A percentile compares a stretch with the other conserved stretches of the same genome.
These are phyloP conservation scores for Globia sparganii DNA, from an alignment of 2,888 invertebrate species.

Conservation along the genomic window DNA sequence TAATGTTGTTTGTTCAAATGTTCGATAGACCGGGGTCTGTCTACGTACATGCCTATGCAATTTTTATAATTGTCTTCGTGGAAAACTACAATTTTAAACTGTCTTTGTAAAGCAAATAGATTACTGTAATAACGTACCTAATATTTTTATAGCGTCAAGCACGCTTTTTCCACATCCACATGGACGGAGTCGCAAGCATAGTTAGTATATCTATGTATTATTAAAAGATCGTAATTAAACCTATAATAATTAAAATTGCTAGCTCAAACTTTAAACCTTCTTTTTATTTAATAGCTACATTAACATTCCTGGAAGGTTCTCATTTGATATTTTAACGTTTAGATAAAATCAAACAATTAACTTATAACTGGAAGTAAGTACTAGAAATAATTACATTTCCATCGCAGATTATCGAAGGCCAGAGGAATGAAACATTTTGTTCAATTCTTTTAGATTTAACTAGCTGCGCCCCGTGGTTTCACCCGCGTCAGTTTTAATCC, in stretches of 20 bases:
- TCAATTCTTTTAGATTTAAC: slow-evolving; percentile 44
- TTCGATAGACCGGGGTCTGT: background rate
- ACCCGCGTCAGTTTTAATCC: too few species aligned
- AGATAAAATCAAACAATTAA: slow-evolving; percentile 29
- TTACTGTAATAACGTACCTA: background rate
- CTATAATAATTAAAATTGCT: background rate
- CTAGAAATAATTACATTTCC: slow-evolving; percentile 13
- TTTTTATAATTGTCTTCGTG: background rate
- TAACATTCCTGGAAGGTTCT: slow-evolving; percentile 12
- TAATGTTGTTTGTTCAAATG: slow-evolving; percentile 21
- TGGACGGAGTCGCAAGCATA: too few species aligned
- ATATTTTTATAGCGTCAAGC: background rate
- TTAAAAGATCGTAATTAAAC: slow-evolving; percentile 8
- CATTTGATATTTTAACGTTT: slow-evolving; percentile 1
- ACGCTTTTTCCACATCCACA: background rate
- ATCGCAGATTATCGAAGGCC: background rate
- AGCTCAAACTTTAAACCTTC: background rate
- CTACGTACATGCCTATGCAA: background rate
- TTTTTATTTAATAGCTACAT: slow-evolving; percentile 19
- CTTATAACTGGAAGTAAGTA: background rate
- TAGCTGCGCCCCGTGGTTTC: too few species aligned
- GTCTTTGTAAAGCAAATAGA: background rate
- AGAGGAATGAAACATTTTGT: slow-evolving; percentile 16
- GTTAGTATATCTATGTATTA: background rate
- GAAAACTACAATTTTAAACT: background rate